Evolutionary conservation across 2,888 invertebrate genomes (phyloP).

Genomic region (Glyphotaelius pellucidus): DNA sequence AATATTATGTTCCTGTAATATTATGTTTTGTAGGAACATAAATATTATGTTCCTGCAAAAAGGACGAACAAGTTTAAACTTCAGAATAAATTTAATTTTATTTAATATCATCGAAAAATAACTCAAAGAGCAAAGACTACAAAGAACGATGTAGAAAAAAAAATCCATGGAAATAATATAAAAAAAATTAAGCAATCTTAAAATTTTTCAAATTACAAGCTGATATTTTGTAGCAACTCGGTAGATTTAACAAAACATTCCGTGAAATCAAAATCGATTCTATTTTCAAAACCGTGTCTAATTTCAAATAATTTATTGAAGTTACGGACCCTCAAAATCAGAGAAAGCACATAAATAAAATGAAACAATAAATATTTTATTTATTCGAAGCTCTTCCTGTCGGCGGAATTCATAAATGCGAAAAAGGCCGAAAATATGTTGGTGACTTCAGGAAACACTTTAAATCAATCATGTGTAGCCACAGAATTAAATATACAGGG

Average conservation of each 20-base stretch:
- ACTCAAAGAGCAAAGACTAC: background rate
- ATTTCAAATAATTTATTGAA: background rate
- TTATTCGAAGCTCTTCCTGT: background rate
- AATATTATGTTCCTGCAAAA: too few species aligned
- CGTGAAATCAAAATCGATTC: background rate
- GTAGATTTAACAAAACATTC: background rate
- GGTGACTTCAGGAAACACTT: too few species aligned
- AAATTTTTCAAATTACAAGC: background rate
- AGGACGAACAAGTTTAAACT: too few species aligned
- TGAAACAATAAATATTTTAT: background rate
- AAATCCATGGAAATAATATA: background rate
- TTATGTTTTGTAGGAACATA: too few species aligned
- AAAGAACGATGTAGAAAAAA: background rate
- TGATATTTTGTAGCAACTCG: background rate
- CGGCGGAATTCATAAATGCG: background rate
- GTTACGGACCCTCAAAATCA: background rate
- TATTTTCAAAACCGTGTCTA: background rate
- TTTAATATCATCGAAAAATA: background rate
- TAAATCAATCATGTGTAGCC: too few species aligned
- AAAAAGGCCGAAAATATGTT: background rate
- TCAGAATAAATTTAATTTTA: background rate
- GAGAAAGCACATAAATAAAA: background rate
- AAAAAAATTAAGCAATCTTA: background rate
- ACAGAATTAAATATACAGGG: too few species aligned
- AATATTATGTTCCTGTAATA: too few species aligned